Conservation (phyloP, 2,888 invertebrate species). For the Drymonia ruficornis region DNA sequence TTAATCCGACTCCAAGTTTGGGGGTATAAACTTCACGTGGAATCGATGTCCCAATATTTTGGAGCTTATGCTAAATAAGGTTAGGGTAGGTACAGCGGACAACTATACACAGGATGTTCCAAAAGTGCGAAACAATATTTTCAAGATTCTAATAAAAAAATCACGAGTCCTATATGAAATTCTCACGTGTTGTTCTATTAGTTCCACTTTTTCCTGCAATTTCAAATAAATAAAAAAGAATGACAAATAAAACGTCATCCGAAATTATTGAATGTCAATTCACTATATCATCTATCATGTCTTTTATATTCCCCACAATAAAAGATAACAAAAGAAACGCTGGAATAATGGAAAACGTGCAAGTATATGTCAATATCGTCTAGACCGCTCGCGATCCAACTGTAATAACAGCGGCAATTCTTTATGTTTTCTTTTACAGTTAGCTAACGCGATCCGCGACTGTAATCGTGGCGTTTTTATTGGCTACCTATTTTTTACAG, state of each 20-base stretch:
- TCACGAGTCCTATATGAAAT: too few species aligned
- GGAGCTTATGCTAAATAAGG: not conserved
- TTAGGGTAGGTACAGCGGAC: too few species aligned
- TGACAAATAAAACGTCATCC: too few species aligned
- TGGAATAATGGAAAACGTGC: not conserved
- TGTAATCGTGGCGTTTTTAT: slow-evolving; percentile 16
- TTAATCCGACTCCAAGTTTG: not conserved
- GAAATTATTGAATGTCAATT: not conserved
- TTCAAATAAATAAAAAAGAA: too few species aligned
- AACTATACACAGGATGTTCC: not conserved
- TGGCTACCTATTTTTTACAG: slow-evolving; percentile 13
- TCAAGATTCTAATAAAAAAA: too few species aligned
- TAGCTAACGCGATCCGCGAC: slow-evolving; percentile 5
- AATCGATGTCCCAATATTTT: not conserved
- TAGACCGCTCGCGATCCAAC: slow-evolving; percentile 20
- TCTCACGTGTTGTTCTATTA: too few species aligned
- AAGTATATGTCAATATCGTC: slow-evolving; percentile 17
- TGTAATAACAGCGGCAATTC: slow-evolving; percentile 13
- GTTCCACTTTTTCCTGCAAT: too few species aligned
- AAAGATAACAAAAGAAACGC: not conserved
- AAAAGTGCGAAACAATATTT: not conserved
- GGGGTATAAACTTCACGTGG: not conserved
- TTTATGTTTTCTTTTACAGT: slow-evolving; percentile 19
- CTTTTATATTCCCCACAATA: not conserved
- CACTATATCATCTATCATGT: not conserved